Evolutionary conservation across 2,797 vertebrate species (phyloP).

Genomic region (Dendrocincla tyrannina): DNA sequence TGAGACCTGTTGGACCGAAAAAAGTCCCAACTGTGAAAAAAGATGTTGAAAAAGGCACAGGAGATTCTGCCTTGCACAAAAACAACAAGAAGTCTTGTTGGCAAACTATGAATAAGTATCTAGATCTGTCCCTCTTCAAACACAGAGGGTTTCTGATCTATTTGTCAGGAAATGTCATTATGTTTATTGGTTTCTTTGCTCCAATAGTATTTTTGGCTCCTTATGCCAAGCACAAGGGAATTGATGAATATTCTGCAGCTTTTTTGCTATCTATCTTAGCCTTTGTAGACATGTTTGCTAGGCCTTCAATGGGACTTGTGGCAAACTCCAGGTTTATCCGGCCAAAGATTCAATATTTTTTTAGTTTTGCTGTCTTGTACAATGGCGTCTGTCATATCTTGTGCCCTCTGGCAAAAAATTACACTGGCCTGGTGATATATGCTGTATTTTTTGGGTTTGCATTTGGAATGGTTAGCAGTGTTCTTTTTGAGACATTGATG

Average conservation of each 20-base stretch:
- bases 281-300: slow-evolving; percentile 95
- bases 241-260: slow-evolving; percentile 93
- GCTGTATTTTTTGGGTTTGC: slow-evolving; percentile 94
- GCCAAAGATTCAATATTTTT: slow-evolving; percentile 96
- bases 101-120: slow-evolving; percentile 83
- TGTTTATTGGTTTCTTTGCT: slow-evolving; percentile 96
- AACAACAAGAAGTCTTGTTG: slow-evolving; percentile 71
- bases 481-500: slow-evolving; percentile 95
- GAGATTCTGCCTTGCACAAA: slow-evolving; percentile 44
- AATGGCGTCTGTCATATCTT: slow-evolving; percentile 91
- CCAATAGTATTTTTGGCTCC: slow-evolving; percentile 94
- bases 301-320: slow-evolving; percentile 90
- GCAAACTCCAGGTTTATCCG: slow-evolving; percentile 89
- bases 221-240: slow-evolving; percentile 91
- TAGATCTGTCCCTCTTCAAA: slow-evolving; percentile 93
- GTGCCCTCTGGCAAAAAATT: slow-evolving; percentile 85
- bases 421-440: slow-evolving; percentile 89
- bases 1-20: slow-evolving; percentile 86
- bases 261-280: slow-evolving; percentile 93
- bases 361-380: slow-evolving; percentile 91
- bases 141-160: slow-evolving; percentile 97
- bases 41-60: slow-evolving; percentile 57
- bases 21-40: slow-evolving; percentile 68
- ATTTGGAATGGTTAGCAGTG: slow-evolving; percentile 95
- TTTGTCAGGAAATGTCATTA: slow-evolving; percentile 92